Base-by-base conservation (phyloP, 2,113 vertebrate genomes). In the Cyanocitta stelleri region DNA sequence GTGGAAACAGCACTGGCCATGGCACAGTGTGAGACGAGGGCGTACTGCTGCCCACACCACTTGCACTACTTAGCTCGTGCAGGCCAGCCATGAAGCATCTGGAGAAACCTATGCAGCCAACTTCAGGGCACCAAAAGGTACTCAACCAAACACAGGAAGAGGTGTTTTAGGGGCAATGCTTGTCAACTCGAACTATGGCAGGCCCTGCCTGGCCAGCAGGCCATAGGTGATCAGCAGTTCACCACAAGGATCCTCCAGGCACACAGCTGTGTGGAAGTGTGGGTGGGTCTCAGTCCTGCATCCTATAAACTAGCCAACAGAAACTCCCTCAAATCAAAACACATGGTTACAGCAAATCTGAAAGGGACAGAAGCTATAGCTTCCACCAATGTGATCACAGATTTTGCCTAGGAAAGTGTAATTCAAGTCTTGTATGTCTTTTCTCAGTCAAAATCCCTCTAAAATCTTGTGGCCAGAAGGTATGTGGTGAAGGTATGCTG, bases 21-120 rank as follows among this genome's bases (percentile, higher is more conserved):
- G 0, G 66, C 3, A 3, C 67, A 41, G 14, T 0, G 0, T 18
- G 5, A 68, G 78, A 51, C n/a, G 7, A 94, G 75, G 43, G 74
- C 33, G 37, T 29, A 7, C 73, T 51, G 89, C 85, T 87, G 78
- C 80, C 58, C 26, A 35, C 33, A 24, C 18, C 22, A 19, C 39
- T 20, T 64, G 30, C 33, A 29, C 62, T 17, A 3, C 56, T 43
- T 44, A 43, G 76, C 51, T 71, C 51, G 0, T 11, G 21, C 16
- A 67, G 61, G 52, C 43, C 58, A 91, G 85, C 46, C 4, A 2
- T 7, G 39, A 85, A 87, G 71, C 63, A 63, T 21, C 66, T 61
- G 35, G 52, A 89, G 61, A 90, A 84, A 75, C 29, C 63, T 49
- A 11, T 4, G 24, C 75, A 72, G 71, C 11, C 41, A 83, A 17